Evolutionary conservation across 2,797 vertebrate species (phyloP).

Genomic region (Ctenopoma kingsleyae): DNA sequence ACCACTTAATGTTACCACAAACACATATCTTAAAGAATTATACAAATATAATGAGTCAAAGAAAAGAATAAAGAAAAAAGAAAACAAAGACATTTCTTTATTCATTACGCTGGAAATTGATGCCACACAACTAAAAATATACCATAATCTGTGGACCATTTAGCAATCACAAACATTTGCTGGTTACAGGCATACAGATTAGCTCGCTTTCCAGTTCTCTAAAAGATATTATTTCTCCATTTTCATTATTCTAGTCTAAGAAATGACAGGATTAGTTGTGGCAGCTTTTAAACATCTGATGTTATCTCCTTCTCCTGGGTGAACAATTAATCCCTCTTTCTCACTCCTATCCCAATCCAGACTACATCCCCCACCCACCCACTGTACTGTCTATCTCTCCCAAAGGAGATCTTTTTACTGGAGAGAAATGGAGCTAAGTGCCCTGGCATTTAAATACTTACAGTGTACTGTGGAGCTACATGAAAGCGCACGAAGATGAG

Average conservation of each 20-base stretch:
- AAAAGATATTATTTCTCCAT: constrained; percentile 72
- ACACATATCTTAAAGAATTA: constrained; percentile 10
- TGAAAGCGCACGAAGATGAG: constrained; percentile 34
- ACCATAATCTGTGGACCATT: constrained; percentile 46
- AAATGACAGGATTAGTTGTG: constrained; percentile 84
- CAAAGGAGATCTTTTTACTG: constrained; percentile 48
- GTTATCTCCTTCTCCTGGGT: constrained; percentile 80
- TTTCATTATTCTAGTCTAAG: constrained; percentile 80
- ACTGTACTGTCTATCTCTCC: constrained; percentile 44
- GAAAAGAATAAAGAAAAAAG: constrained; percentile 1
- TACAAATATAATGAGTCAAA: background rate
- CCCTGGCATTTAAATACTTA: constrained; percentile 59
- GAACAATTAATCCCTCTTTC: constrained; percentile 83
- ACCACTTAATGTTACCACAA: constrained; percentile 12
- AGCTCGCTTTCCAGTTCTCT: constrained; percentile 71
- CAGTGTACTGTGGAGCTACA: constrained; percentile 28
- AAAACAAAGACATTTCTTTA: constrained; percentile 11
- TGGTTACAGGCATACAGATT: constrained; percentile 66
- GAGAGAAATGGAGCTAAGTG: constrained; percentile 63
- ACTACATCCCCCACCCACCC: constrained; percentile 44
- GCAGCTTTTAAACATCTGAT: constrained; percentile 83
- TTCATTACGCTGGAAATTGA: constrained; percentile 19
- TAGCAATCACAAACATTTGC: constrained; percentile 53
- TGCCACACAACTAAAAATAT: constrained; percentile 34
- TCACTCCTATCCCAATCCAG: constrained; percentile 52